Evolutionary conservation across 35 echinoderm and acorn worm species (phyloP), one percentile per base, ranked within the genome.

Genomic region (Apostichopus japonicus): DNA sequence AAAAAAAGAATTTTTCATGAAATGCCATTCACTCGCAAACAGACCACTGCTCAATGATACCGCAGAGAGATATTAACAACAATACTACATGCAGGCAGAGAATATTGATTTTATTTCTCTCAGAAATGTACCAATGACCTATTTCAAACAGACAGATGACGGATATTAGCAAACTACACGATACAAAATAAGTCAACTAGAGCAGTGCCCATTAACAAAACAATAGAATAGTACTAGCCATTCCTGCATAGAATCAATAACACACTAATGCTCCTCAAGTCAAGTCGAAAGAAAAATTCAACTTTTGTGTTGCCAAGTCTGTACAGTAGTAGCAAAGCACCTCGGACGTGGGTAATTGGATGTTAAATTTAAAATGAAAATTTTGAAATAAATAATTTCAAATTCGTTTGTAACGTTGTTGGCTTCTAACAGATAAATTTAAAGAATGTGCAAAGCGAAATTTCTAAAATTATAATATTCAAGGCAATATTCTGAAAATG

Each of bases 21-120:
- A 44, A 61, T 61, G 57, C 57, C 13, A 2, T 61, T 61, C 33
- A 44, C 33, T 44, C 33, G 3, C 33, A 44, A 44, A 61, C 57
- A 75, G 17, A 75, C 2, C 71, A 19, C 71, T 75, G 71, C 71
- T 75, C 71, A 75, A 6, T 75, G 14, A 75, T n/a, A 23, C 71
- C 19, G 55, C 81, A 84, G 11, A 17, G 21, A 19, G 56, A 17
- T 61, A 55, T 84, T 56, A 84, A 55, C 54, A 57, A 84, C 81
- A 84, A 84, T 44, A 84, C 33, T 44, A 44, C 17, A 58, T 22
- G 33, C 54, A 58, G 57, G 81, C 55, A 58, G 54, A 58, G 81
- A 57, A 56, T 84, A 84, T 84, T 84, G 81, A 84, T 84, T 84
- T 84, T 84, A n/a, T 23, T 84, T n/a, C 54, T 59, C 51, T 9